phyloP scores from a whole-genome alignment of 2,797 vertebrate genomes.

The Coilia nasus region DNA sequence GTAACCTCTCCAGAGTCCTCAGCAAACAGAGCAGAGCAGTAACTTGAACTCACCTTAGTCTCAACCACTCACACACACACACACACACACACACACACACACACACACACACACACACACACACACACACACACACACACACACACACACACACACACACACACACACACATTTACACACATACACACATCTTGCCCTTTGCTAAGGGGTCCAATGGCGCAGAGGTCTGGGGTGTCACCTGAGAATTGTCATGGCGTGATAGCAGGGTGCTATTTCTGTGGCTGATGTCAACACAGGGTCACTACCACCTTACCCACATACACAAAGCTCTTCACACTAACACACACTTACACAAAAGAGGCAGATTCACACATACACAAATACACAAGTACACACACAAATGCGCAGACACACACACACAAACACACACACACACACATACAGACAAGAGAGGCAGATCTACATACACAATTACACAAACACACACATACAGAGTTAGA shows the following conservation, averaged over 20 bases:
- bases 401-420: no score
- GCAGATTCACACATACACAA: background rate
- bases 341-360: background rate
- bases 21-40: slow-evolving; percentile 36
- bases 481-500: no score
- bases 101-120: background rate
- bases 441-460: no score
- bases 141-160: slow-evolving; percentile 9
- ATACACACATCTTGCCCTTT: no score
- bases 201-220: background rate
- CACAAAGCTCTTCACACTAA: background rate
- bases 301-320: background rate
- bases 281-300: no score
- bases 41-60: background rate
- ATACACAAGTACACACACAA: background rate
- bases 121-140: background rate
- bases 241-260: background rate
- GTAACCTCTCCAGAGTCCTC: background rate
- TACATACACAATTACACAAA: no score
- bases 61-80: no score
- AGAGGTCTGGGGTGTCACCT: no score
- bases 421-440: no score
- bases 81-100: slow-evolving; percentile 13
- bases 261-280: background rate
- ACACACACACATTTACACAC: background rate